phyloP scores from a whole-genome alignment of 2,888 invertebrate genomes.

The Chaitophorus viminalis region DNA sequence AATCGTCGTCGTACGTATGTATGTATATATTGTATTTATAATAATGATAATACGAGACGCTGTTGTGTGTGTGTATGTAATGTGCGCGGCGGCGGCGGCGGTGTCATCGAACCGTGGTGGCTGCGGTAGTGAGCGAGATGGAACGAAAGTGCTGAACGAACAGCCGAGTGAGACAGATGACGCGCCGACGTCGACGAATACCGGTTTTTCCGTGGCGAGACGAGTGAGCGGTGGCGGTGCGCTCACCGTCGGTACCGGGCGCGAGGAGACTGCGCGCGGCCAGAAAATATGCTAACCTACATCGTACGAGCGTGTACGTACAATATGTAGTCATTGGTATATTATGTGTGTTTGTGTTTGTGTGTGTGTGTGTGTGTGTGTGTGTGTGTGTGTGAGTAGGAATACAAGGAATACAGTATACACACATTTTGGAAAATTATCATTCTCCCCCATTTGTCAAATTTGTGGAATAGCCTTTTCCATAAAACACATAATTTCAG shows the following conservation, averaged over 20 bases:
- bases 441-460: too few species aligned
- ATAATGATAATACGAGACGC: background rate
- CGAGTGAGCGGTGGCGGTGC: conserved; percentile 4
- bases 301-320: background rate
- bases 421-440: too few species aligned
- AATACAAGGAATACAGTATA: too few species aligned
- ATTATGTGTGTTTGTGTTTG: background rate
- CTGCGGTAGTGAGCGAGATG: conserved; percentile 24
- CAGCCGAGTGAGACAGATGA: conserved; percentile 36
- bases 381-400: too few species aligned
- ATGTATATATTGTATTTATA: background rate
- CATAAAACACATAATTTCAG: too few species aligned
- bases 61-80: background rate
- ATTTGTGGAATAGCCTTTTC: too few species aligned
- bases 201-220: conserved; percentile 32
- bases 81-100: conserved; percentile 15
- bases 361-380: too few species aligned
- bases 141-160: background rate
- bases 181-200: background rate
- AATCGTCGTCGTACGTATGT: background rate
- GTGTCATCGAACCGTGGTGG: conserved; percentile 56
- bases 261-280: conserved; percentile 11
- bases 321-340: background rate
- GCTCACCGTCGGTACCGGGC: conserved; percentile 5
- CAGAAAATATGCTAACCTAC: conserved; percentile 21